A percentile compares a stretch with the other conserved stretches of the same genome.
Evolutionary conservation across 1,140 invertebrate genomes (phyloP).

Genomic region (Macrosteles quadrilineatus): DNA sequence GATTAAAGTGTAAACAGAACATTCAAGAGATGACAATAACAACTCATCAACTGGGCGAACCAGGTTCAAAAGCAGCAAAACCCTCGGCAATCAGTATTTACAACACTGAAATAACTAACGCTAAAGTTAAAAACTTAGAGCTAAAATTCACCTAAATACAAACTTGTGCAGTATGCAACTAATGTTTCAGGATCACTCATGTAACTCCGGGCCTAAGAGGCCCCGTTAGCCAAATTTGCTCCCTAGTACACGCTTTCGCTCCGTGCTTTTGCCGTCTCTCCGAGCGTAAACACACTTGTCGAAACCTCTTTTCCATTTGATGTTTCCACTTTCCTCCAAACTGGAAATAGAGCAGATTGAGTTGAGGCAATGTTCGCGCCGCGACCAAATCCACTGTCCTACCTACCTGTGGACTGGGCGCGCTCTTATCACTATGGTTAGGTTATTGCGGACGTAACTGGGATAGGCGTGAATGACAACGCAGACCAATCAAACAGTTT

Average conservation of each 20-base stretch:
- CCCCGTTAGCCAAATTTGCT: background rate
- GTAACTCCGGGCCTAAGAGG: background rate
- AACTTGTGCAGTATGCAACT: conserved; percentile 22
- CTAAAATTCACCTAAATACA: conserved; percentile 24
- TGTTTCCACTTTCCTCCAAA: conserved; percentile 3
- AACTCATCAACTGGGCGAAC: too few species aligned
- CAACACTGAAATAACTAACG: too few species aligned
- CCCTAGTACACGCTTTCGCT: background rate
- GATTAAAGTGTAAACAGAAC: too few species aligned
- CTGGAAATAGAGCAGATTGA: conserved; percentile 17
- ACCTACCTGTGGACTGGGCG: conserved; percentile 18
- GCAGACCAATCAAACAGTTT: too few species aligned
- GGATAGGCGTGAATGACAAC: too few species aligned
- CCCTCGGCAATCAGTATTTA: too few species aligned
- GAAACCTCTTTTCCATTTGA: background rate
- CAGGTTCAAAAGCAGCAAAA: too few species aligned
- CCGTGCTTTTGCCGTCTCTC: too few species aligned
- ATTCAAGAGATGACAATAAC: too few species aligned
- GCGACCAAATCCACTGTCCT: conserved; percentile 9
- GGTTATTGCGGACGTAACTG: too few species aligned
- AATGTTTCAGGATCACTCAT: conserved; percentile 4
- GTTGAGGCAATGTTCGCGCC: background rate
- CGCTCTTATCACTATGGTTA: background rate
- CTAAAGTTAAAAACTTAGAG: background rate
- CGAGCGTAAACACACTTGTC: too few species aligned